These are phyloP conservation scores for Hirtodrosophila duncani DNA, from an alignment of 2,888 invertebrate genomes.

Conservation along the genomic window DNA sequence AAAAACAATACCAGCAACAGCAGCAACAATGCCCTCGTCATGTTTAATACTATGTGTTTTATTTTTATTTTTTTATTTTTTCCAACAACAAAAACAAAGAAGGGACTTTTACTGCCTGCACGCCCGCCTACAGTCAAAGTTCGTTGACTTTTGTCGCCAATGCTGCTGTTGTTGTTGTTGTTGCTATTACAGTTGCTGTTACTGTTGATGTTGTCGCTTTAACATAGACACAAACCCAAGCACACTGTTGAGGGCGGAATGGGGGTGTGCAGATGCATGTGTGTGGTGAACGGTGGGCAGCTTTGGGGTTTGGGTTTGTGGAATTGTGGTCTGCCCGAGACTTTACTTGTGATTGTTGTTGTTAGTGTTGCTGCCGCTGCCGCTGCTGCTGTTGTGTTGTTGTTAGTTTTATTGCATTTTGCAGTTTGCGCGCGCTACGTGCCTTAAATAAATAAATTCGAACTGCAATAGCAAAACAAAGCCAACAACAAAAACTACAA, in stretches of 20 bases:
- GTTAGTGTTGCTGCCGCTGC: not conserved
- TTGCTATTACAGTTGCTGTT: no score
- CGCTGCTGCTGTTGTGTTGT: not conserved
- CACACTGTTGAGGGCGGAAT: not conserved
- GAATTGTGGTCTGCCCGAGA: slow-evolving; percentile 5
- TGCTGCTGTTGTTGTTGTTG: slow-evolving; percentile 15
- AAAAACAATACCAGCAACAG: slow-evolving; percentile 6
- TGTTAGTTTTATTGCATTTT: slow-evolving; percentile 7
- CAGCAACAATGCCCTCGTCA: slow-evolving; percentile 31
- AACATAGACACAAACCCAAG: slow-evolving; percentile 47
- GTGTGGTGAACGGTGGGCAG: no score
- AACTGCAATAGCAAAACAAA: slow-evolving; percentile 29
- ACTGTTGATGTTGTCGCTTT: no score
- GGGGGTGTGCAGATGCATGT: no score
- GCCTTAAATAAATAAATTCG: slow-evolving; percentile 54
- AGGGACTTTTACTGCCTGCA: slow-evolving; percentile 42
- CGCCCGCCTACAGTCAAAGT: slow-evolving; percentile 35
- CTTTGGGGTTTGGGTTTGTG: no score
- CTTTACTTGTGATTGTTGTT: not conserved
- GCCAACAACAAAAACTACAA: no score
- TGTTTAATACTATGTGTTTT: slow-evolving; percentile 30
- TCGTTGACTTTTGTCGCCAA: slow-evolving; percentile 48
- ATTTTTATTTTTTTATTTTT: no score
- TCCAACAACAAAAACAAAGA: slow-evolving; percentile 28
- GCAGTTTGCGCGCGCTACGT: slow-evolving; percentile 51